Conservation (phyloP, 1,140 invertebrate species). For the Atta texana region DNA sequence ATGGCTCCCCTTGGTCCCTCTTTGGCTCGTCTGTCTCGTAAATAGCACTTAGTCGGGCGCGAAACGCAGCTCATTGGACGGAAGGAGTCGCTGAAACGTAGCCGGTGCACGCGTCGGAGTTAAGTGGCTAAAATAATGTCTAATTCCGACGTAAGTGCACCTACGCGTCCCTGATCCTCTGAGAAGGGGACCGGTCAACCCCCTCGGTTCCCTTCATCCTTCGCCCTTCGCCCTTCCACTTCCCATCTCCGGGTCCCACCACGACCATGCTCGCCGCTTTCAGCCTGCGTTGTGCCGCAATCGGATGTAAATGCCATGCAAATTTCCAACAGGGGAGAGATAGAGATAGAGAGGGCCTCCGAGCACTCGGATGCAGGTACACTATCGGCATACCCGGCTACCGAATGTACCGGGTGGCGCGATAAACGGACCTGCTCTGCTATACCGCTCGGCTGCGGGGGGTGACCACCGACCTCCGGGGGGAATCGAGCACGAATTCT, state of each 20-base stretch:
- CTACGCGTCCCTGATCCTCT: slow-evolving; percentile 60
- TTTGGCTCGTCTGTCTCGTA: slow-evolving; percentile 50
- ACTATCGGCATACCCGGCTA: slow-evolving; percentile 64
- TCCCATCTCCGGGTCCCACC: slow-evolving; percentile 11
- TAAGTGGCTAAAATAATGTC: slow-evolving; percentile 59
- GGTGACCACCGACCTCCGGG: slow-evolving; percentile 36
- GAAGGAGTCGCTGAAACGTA: slow-evolving; percentile 48
- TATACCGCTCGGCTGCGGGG: neutral
- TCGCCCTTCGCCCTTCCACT: neutral
- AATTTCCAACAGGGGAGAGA: slow-evolving; percentile 69
- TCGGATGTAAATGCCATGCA: slow-evolving; percentile 81
- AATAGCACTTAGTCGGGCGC: slow-evolving; percentile 55
- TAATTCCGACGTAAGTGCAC: slow-evolving; percentile 54
- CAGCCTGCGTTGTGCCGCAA: slow-evolving; percentile 74
- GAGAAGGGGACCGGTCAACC: slow-evolving; percentile 11
- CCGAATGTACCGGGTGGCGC: slow-evolving; percentile 72
- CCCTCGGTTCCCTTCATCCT: neutral
- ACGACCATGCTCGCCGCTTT: slow-evolving; percentile 66
- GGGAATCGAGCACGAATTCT: slow-evolving; percentile 61
- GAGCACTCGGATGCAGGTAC: slow-evolving; percentile 52
- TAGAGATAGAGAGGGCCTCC: slow-evolving; percentile 61
- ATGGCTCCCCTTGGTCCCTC: slow-evolving; percentile 38
- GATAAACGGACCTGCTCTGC: slow-evolving; percentile 65
- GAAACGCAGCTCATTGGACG: slow-evolving; percentile 49
- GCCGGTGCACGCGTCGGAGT: slow-evolving; percentile 48